Percentiles rank a stretch among this genome's conserved stretches.
Evolutionary conservation across 2,888 invertebrate genomes (phyloP).

Genomic region (Oligia fasciuncula): DNA sequence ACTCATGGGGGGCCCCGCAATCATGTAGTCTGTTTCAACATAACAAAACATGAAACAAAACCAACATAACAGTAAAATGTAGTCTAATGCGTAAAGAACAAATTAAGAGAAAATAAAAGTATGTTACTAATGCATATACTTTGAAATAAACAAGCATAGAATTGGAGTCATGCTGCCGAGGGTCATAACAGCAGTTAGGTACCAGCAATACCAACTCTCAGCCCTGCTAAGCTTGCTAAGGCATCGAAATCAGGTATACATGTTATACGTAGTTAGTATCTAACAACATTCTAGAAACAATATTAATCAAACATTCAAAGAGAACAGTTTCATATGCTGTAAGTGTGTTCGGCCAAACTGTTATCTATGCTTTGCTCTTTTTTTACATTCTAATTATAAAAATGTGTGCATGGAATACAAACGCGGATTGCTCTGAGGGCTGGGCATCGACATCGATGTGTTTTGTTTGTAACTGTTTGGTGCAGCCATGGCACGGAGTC

Average conservation of each 20-base stretch:
- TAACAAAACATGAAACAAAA: conserved; percentile 94
- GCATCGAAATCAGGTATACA: conserved; percentile 76
- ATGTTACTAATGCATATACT: conserved; percentile 80
- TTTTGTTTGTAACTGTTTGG: conserved; percentile 95
- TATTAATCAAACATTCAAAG: conserved; percentile 68
- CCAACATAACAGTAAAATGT: conserved; percentile 92
- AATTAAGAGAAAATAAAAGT: conserved; percentile 77
- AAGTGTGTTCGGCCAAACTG: conserved; percentile 66
- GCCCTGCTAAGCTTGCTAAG: conserved; percentile 84
- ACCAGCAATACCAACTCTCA: conserved; percentile 83
- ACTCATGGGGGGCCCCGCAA: conserved; percentile 95
- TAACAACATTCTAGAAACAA: conserved; percentile 79
- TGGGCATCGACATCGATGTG: conserved; percentile 93
- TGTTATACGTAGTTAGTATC: conserved; percentile 81
- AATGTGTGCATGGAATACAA: conserved; percentile 86
- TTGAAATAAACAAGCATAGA: conserved; percentile 81
- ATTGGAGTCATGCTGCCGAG: conserved; percentile 84
- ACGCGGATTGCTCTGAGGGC: conserved; percentile 93
- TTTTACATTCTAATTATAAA: conserved; percentile 39
- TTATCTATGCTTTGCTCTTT: conserved; percentile 65
- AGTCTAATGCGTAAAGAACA: conserved; percentile 86
- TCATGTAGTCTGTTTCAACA: conserved; percentile 91
- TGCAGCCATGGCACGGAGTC: conserved; percentile 91
- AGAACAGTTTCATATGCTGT: conserved; percentile 68
- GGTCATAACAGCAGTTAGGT: conserved; percentile 80